phyloP scores from a whole-genome alignment of 1,140 invertebrate species.

The Neelides sp. region DNA sequence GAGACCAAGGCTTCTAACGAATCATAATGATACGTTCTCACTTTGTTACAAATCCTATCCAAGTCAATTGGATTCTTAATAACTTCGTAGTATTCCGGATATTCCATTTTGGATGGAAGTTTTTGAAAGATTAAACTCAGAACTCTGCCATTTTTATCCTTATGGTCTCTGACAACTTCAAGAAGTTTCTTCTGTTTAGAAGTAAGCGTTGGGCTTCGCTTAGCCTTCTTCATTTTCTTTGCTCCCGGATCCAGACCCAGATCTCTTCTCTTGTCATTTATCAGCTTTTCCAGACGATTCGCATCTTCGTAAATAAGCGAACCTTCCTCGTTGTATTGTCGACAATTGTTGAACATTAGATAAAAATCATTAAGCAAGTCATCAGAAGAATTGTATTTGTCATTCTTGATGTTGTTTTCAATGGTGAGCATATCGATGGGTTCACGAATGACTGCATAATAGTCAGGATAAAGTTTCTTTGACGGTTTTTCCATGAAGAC shows the following conservation, averaged over 20 bases:
- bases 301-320: constrained; percentile 92
- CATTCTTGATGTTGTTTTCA: constrained; percentile 42
- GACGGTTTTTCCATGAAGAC: constrained; percentile 95
- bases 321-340: constrained; percentile 89
- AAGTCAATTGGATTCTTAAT: constrained; percentile 96
- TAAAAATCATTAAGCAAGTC: constrained; percentile 56
- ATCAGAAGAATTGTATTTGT: constrained; percentile 50
- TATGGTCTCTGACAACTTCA: constrained; percentile 76
- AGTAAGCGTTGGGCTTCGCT: constrained; percentile 31
- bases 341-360: constrained; percentile 90
- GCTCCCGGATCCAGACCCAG: constrained; percentile 40
- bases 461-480: constrained; percentile 88
- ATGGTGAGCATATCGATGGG: constrained; percentile 93
- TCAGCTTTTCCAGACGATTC: constrained; percentile 66
- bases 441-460: constrained; percentile 84
- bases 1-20: constrained; percentile 77
- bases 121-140: constrained; percentile 87
- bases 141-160: constrained; percentile 73
- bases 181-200: constrained; percentile 76
- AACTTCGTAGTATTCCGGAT: constrained; percentile 95
- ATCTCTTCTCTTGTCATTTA: constrained; percentile 72
- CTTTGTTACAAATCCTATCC: constrained; percentile 81
- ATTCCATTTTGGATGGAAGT: constrained; percentile 83
- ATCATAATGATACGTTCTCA: constrained; percentile 66
- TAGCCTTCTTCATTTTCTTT: constrained; percentile 23